Evolutionary conservation across 2,888 invertebrate species (phyloP), one percentile per base, ranked within the genome.

Genomic region (Cephus runcator): DNA sequence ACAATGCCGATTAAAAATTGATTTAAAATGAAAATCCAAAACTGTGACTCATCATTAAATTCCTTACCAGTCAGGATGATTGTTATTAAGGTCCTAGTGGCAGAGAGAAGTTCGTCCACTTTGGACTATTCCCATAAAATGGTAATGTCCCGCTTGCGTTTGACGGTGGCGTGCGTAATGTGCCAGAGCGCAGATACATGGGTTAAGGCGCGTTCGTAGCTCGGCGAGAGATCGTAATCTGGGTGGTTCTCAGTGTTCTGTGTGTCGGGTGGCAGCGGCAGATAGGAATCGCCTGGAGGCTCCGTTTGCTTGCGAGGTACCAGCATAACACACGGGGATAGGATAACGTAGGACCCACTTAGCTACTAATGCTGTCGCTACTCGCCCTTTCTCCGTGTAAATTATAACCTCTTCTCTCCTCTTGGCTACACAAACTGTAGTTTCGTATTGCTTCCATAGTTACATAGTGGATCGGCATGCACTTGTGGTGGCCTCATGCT

Each of bases 341-440:
- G 88, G 86, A 89, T 90, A 90, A 90, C 87, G 88, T 87, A 88
- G 88, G 87, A 84, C 88, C 90, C 89, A 90, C 89, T 90, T 90
- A 90, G 87, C 89, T 86, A 88, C 90, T 90, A 90, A 90, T 90
- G 88, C 88, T 89, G 89, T 90, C 89, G 88, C 88, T 89, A 89
- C 88, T 85, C 88, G 87, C 87, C 86, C 87, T 86, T 86, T 84
- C 83, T 81, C 83, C 83, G 84, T 82, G 87, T 89, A 89, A 90
- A 88, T 88, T 89, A 89, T 89, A 87, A 87, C 85, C 87, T 85
- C 85, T 83, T 34, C 69, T 36, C 36, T 36, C 12, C 40, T 56
- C 56, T 56, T 23, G 56, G 56, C 56, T 23, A 56, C 56, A 56
- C 56, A 23, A 56, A 23, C 56, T 56, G 15, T 56, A 56, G 56